Conservation (phyloP, 1,140 invertebrate genomes). For the Danaus melanippus region DNA sequence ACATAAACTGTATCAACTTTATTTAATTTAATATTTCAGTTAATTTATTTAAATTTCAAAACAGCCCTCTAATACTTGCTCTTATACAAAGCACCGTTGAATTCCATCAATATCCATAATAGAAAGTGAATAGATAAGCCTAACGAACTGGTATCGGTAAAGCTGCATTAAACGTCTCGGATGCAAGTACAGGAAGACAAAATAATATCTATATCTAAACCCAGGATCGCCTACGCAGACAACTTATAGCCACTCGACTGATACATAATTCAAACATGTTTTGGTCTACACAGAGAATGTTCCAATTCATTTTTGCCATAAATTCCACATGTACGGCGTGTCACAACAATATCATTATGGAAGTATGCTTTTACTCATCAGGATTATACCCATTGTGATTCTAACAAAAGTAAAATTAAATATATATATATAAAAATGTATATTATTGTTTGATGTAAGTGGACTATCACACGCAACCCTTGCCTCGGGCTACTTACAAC, state of each 20-base stretch:
- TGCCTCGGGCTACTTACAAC: slow-evolving; percentile 50
- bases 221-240: slow-evolving; percentile 42
- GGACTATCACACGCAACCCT: slow-evolving; percentile 58
- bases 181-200: slow-evolving; percentile 27
- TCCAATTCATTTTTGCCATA: slow-evolving; percentile 50
- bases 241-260: slow-evolving; percentile 30
- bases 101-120: slow-evolving; percentile 25
- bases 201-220: slow-evolving; percentile 29
- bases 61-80: neutral
- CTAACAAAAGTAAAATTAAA: too few species aligned
- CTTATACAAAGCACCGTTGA: slow-evolving; percentile 10
- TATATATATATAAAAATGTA: too few species aligned
- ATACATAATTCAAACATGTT: slow-evolving; percentile 58
- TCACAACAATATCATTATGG: slow-evolving; percentile 11
- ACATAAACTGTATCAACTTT: slow-evolving; percentile 1
- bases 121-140: slow-evolving; percentile 25
- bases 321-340: slow-evolving; percentile 24
- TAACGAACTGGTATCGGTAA: slow-evolving; percentile 24
- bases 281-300: slow-evolving; percentile 33
- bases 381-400: neutral
- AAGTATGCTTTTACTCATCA: slow-evolving; percentile 8
- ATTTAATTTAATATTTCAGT: neutral
- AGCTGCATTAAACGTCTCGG: slow-evolving; percentile 23
- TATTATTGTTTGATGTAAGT: slow-evolving; percentile 32
- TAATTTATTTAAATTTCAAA: slow-evolving; percentile 1